Percentiles rank a stretch among this genome's conserved stretches.
Conservation (phyloP, 2,888 invertebrate genomes). For the Ommatoiulus sabulosus region DNA sequence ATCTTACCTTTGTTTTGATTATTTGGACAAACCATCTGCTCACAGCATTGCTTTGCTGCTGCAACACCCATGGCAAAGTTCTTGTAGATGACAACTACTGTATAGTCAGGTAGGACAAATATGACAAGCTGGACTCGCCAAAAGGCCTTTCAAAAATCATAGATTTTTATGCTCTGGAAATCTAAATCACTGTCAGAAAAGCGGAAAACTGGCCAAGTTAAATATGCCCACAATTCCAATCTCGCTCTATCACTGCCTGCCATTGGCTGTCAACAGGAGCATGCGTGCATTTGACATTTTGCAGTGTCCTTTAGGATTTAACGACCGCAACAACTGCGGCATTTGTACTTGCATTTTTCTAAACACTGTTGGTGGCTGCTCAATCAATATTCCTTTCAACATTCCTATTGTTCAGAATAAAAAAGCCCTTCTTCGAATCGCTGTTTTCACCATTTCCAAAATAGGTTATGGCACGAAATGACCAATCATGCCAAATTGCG, state of each 20-base stretch:
- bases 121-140: not conserved
- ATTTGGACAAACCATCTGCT: conserved; percentile 50
- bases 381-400: conserved; percentile 17
- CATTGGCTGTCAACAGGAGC: conserved; percentile 49
- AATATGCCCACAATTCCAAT: conserved; percentile 17
- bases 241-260: not conserved
- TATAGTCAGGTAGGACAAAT: not conserved
- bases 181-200: not conserved
- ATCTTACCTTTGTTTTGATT: conserved; percentile 54
- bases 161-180: conserved; percentile 30
- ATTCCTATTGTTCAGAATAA: not conserved
- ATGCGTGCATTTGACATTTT: conserved; percentile 49
- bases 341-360: not conserved
- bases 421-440: conserved; percentile 24
- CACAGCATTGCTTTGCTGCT: conserved; percentile 52
- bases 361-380: conserved; percentile 13
- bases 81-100: not conserved
- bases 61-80: conserved; percentile 35
- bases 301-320: conserved; percentile 30
- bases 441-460: conserved; percentile 14
- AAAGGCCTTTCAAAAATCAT: not conserved
- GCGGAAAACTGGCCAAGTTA: not conserved
- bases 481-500: not conserved
- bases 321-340: conserved; percentile 10
- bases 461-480: not conserved